Evolutionary conservation across 2,797 vertebrate species (phyloP).

Genomic region (Hypotaenidia okinawae): DNA sequence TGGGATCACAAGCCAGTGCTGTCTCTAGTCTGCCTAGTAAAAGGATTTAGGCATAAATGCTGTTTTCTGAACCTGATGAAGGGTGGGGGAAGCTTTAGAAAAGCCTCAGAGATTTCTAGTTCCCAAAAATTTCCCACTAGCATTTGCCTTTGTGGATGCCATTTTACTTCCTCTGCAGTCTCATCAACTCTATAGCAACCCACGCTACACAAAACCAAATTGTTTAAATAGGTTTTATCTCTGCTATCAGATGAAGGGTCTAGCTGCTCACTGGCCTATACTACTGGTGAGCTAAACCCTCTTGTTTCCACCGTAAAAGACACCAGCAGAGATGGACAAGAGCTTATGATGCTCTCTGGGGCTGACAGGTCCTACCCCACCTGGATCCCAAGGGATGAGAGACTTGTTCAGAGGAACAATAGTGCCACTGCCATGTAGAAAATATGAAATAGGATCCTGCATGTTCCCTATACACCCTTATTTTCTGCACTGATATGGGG

Average conservation of each 20-base stretch:
- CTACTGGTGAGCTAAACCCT: not conserved
- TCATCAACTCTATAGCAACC: not conserved
- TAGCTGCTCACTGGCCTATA: not conserved
- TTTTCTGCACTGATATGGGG: not conserved
- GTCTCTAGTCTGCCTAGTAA: not conserved
- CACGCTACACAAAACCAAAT: not conserved
- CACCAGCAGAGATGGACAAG: not conserved
- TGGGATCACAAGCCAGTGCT: not conserved
- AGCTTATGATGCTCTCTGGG: not conserved
- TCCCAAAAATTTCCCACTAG: not conserved
- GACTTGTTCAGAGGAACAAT: not conserved
- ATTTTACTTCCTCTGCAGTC: not conserved
- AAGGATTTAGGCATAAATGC: not conserved
- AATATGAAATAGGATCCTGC: not conserved
- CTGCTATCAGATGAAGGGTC: not conserved
- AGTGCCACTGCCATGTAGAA: not conserved
- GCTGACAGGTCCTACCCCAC: not conserved
- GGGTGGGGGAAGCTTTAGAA: rapidly evolving
- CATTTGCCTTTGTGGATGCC: not conserved
- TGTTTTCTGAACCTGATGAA: not conserved
- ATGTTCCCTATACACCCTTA: not conserved
- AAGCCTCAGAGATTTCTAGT: not conserved
- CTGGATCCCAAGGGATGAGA: not conserved
- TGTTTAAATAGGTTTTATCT: not conserved
- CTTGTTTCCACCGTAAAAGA: not conserved